A percentile compares a stretch with the other conserved stretches of the same genome.
phyloP scores from a whole-genome alignment of 2,797 vertebrate genomes.

The Scolopax bukidnonensis region DNA sequence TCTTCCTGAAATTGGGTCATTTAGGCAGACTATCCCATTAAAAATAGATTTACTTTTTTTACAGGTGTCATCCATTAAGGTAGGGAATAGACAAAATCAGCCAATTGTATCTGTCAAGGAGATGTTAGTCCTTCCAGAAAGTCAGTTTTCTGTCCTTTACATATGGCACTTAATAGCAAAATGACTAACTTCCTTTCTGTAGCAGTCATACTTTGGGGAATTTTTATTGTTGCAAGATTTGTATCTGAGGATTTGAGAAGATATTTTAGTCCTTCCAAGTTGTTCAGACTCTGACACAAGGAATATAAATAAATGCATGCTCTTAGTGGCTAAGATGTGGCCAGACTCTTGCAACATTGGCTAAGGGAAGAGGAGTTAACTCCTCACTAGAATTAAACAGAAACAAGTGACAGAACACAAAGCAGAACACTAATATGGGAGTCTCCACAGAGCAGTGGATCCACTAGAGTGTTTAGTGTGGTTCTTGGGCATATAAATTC shows the following conservation, averaged over 20 bases:
- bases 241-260: conserved; percentile 11
- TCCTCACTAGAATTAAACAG: not conserved
- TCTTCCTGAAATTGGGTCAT: conserved; percentile 80
- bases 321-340: not conserved
- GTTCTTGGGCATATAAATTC: not conserved
- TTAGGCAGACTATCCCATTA: conserved; percentile 80
- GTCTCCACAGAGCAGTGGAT: not conserved
- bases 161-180: conserved; percentile 40
- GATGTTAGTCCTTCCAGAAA: conserved; percentile 47
- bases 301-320: conserved; percentile 32
- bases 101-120: conserved; percentile 59
- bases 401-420: not conserved
- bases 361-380: not conserved
- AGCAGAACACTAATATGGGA: not conserved
- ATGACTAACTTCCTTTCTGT: conserved; percentile 1
- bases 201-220: conserved; percentile 6
- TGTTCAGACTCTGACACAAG: conserved; percentile 21
- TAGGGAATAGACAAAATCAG: conserved; percentile 44
- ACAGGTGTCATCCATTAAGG: conserved; percentile 67
- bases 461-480: not conserved
- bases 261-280: conserved; percentile 40
- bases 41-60: conserved; percentile 79
- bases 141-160: conserved; percentile 47
- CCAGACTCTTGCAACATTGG: not conserved
- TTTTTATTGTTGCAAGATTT: conserved; percentile 23